A percentile compares a stretch with the other conserved stretches of the same genome.
These are phyloP conservation scores for Falco punctatus DNA, from an alignment of 2,113 vertebrate genomes.

Conservation along the genomic window DNA sequence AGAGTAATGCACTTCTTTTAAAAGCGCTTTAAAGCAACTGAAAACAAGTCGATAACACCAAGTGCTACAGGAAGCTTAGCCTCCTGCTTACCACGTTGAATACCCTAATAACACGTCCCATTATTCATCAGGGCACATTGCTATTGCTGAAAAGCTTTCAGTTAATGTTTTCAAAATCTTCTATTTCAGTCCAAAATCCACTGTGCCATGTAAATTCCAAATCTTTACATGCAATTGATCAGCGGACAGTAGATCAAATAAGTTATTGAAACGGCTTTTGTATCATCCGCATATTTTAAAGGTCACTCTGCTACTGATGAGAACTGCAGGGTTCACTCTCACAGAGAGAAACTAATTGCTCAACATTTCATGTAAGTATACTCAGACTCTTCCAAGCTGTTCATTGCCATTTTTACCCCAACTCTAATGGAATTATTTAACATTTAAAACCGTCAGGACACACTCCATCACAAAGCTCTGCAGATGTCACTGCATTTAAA, in stretches of 20 bases:
- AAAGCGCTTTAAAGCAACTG: neutral
- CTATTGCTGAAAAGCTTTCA: neutral
- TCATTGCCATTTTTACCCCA: conserved; percentile 50
- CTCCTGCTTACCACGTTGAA: neutral
- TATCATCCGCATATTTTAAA: neutral
- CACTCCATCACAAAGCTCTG: conserved; percentile 18
- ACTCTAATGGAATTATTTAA: conserved; percentile 54
- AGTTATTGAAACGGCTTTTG: neutral
- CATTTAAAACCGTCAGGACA: conserved; percentile 29
- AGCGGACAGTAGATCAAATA: neutral
- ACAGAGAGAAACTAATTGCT: conserved; percentile 56
- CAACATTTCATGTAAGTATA: conserved; percentile 26
- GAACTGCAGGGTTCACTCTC: conserved; percentile 27
- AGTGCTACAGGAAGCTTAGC: neutral
- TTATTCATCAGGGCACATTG: neutral
- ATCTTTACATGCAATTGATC: neutral
- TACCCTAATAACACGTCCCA: neutral
- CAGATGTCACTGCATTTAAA: neutral
- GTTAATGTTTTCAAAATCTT: neutral
- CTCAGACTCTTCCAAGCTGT: conserved; percentile 42
- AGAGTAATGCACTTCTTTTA: neutral
- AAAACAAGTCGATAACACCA: neutral
- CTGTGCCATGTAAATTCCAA: neutral
- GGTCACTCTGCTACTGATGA: conserved; percentile 37
- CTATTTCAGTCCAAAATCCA: neutral